These are phyloP conservation scores for Rhodophaea formosa DNA, from an alignment of 2,888 invertebrate species.

Conservation along the genomic window DNA sequence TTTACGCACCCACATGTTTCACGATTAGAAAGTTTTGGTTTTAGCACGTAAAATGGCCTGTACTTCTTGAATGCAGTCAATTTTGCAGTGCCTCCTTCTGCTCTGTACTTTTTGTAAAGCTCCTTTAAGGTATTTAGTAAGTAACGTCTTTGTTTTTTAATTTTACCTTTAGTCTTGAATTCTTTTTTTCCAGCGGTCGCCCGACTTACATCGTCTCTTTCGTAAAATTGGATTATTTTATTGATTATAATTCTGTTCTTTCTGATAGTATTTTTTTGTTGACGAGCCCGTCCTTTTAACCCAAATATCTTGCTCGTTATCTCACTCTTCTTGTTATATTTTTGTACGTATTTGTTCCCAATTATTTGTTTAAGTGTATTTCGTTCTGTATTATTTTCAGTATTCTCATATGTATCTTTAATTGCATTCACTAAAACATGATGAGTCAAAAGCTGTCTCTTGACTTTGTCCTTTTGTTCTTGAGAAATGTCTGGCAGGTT, in stretches of 20 bases:
- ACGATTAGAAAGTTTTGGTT: conserved; percentile 28
- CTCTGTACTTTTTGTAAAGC: conserved; percentile 27
- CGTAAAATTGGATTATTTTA: conserved; percentile 5
- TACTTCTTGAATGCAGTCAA: no score
- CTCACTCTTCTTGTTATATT: no score
- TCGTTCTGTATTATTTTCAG: conserved; percentile 15
- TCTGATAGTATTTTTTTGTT: conserved; percentile 4
- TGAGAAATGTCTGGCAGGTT: conserved; percentile 8
- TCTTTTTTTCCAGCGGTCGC: conserved; percentile 23
- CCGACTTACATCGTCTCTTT: conserved; percentile 9
- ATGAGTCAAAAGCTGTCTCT: conserved; percentile 11
- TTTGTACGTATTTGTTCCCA: neutral
- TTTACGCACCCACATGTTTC: conserved; percentile 31
- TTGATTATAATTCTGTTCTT: conserved; percentile 9
- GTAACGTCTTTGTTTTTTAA: conserved; percentile 24
- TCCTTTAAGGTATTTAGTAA: conserved; percentile 21
- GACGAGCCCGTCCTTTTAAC: conserved; percentile 19
- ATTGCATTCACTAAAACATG: conserved; percentile 15
- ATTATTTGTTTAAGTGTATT: conserved; percentile 12
- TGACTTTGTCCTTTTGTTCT: conserved; percentile 16
- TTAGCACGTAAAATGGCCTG: conserved; percentile 33
- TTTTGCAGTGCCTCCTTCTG: no score
- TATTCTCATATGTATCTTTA: neutral
- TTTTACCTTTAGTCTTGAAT: conserved; percentile 23
- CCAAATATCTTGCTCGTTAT: conserved; percentile 1